Conservation (phyloP, 2,113 vertebrate species). For the Ctenomys sociabilis region DNA sequence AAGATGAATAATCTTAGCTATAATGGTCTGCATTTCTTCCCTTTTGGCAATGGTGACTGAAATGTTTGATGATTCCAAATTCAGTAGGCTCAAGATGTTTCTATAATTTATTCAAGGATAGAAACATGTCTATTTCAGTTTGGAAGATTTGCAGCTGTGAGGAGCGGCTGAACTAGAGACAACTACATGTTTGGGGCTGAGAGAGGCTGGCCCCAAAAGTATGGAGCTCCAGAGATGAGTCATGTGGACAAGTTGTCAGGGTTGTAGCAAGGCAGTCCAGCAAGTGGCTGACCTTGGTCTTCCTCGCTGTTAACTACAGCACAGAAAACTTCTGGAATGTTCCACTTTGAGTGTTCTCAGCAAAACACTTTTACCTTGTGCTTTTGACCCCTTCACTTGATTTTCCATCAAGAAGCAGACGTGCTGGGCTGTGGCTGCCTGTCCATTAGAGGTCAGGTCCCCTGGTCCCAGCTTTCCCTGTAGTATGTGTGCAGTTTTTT, state of each 20-base stretch:
- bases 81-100: not conserved
- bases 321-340: not conserved
- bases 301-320: not conserved
- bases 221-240: not conserved
- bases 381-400: not conserved
- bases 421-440: not conserved
- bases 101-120: not conserved
- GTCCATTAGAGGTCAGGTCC: not conserved
- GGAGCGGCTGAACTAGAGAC: not conserved
- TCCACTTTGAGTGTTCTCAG: not conserved
- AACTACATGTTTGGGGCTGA: not conserved
- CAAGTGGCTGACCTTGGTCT: not conserved
- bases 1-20: not conserved
- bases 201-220: not conserved
- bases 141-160: not conserved
- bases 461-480: not conserved
- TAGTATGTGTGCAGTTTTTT: not conserved
- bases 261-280: not conserved
- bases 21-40: accelerated
- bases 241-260: not conserved
- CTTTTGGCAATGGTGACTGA: not conserved
- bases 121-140: not conserved
- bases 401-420: not conserved
- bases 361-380: not conserved
- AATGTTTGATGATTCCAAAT: not conserved